Conservation (phyloP, 2,113 vertebrate genomes). For the Cyprinodon variegatus region DNA sequence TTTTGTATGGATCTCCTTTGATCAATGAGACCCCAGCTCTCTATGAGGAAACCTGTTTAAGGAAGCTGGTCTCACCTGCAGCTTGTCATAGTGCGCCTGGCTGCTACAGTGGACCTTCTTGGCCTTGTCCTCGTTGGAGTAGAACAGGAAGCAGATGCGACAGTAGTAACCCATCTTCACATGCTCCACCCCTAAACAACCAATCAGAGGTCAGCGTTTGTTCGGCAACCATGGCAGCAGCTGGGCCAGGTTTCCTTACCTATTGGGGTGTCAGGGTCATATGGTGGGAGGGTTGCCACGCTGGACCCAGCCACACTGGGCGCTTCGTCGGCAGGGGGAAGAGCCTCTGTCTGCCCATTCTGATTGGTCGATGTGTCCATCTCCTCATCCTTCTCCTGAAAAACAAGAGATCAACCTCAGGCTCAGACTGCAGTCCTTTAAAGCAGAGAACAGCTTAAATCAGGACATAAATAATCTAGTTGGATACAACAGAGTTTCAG, state of each 20-base stretch:
- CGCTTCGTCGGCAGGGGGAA: conserved; percentile 47
- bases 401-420: no score
- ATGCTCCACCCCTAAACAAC: conserved; percentile 88
- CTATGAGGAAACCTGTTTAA: no score
- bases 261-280: conserved; percentile 87
- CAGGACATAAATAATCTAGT: no score
- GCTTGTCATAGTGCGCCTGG: conserved; percentile 92
- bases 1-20: no score
- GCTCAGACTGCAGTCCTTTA: not conserved
- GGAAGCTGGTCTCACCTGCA: conserved; percentile 83
- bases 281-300: conserved; percentile 68
- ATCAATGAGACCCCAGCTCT: no score
- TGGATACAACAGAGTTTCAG: no score
- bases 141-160: conserved; percentile 96
- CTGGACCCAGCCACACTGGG: not conserved
- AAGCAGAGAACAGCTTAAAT: no score
- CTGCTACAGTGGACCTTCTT: conserved; percentile 97
- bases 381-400: conserved; percentile 24
- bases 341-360: not conserved
- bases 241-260: conserved; percentile 79
- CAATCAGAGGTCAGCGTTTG: not conserved
- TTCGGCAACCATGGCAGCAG: not conserved
- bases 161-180: conserved; percentile 98
- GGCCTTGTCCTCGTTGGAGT: conserved; percentile 94
- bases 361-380: conserved; percentile 12